Conservation (phyloP, 2,797 vertebrate species). For the Manis crassicaudata region DNA sequence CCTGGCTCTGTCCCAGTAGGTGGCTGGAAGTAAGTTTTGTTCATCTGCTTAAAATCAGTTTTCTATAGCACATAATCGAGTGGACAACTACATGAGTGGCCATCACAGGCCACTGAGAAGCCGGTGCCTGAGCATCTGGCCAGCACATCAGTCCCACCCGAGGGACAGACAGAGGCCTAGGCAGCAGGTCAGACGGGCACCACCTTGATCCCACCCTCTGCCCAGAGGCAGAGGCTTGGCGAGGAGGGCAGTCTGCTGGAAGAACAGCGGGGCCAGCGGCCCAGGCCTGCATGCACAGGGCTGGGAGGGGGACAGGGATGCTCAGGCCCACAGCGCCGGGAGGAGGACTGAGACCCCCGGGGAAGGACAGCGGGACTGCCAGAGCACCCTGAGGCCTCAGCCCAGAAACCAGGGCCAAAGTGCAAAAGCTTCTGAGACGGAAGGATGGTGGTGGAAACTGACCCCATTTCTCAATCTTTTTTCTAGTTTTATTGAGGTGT, state of each 20-base stretch:
- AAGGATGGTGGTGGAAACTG: rapidly evolving
- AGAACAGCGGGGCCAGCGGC: neutral
- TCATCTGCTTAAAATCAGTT: neutral
- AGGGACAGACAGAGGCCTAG: neutral
- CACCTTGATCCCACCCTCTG: neutral
- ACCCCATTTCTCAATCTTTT: too few relatives aligned
- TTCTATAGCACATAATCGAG: neutral
- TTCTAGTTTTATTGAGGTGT: neutral
- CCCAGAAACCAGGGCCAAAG: neutral
- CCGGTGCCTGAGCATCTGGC: rapidly evolving
- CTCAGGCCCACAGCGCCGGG: neutral
- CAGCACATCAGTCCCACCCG: neutral
- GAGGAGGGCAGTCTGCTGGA: too few relatives aligned
- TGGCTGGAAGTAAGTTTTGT: neutral
- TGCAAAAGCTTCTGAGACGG: rapidly evolving
- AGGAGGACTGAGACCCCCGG: neutral
- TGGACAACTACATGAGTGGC: too few relatives aligned
- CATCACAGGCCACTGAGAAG: neutral
- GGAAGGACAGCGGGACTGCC: neutral
- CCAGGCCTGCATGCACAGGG: neutral
- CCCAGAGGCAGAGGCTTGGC: neutral
- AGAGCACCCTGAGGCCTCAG: neutral
- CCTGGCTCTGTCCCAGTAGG: neutral
- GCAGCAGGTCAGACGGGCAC: too few relatives aligned
- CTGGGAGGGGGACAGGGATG: rapidly evolving